phyloP scores from a whole-genome alignment of 35 echinoderm and acorn worm genomes.

The Lytechinus pictus region DNA sequence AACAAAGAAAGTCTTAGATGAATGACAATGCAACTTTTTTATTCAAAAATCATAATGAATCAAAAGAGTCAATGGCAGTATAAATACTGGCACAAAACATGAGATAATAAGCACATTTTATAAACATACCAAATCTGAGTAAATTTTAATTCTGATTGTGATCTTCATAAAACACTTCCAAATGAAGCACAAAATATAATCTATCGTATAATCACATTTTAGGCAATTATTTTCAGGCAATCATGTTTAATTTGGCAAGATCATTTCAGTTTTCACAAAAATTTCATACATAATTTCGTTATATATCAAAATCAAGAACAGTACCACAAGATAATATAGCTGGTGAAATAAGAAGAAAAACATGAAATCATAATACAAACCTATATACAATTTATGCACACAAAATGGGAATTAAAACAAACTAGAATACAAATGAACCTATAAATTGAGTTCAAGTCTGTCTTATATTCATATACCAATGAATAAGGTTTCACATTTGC shows the following conservation, averaged over 20 bases:
- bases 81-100: background rate
- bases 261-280: background rate
- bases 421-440: background rate
- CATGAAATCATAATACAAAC: background rate
- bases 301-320: background rate
- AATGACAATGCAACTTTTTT: background rate
- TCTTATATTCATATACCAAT: too few species aligned
- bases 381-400: background rate
- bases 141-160: background rate
- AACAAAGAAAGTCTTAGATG: background rate
- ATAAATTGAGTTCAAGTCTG: too few species aligned
- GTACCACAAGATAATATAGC: too few species aligned
- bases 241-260: background rate
- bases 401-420: background rate
- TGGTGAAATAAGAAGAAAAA: background rate
- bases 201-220: background rate
- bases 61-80: background rate
- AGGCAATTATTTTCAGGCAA: background rate
- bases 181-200: background rate
- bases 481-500: too few species aligned
- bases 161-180: background rate
- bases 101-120: too few species aligned
- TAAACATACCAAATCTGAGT: background rate
- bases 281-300: background rate
- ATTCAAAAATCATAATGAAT: background rate